These are phyloP conservation scores for Cairina moschata DNA, from an alignment of 2,113 vertebrate species.

Conservation along the genomic window DNA sequence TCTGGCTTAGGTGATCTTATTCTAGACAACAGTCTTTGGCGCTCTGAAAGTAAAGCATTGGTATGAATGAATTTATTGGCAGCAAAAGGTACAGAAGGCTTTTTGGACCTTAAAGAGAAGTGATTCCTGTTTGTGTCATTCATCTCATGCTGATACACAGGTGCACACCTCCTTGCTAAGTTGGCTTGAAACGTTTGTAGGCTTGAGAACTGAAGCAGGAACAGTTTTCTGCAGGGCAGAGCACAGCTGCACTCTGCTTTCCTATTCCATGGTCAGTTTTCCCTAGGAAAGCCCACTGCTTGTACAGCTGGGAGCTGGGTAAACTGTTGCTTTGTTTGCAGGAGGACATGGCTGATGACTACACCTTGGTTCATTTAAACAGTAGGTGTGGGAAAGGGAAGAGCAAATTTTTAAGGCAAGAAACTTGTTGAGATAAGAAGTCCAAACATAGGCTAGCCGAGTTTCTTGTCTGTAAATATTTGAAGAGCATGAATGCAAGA, in stretches of 20 bases:
- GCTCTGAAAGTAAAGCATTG: neutral
- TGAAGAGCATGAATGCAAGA: neutral
- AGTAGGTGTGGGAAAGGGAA: conserved; percentile 28
- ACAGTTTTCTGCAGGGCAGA: neutral
- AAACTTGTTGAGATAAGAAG: conserved; percentile 35
- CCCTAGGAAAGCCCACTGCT: rapidly evolving
- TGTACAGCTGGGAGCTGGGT: neutral
- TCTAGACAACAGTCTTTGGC: neutral
- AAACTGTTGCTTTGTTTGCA: neutral
- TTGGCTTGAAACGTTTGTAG: neutral
- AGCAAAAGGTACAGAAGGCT: neutral
- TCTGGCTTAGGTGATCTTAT: neutral
- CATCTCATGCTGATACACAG: neutral
- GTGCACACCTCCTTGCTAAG: neutral
- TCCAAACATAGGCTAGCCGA: neutral
- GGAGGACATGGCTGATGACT: neutral
- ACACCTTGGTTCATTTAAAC: neutral
- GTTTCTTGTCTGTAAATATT: conserved; percentile 46
- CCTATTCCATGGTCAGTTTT: neutral
- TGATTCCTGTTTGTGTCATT: neutral
- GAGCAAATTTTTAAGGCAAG: neutral
- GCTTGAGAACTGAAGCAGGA: neutral
- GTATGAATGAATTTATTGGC: neutral
- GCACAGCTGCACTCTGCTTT: conserved; percentile 23
- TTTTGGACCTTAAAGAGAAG: neutral